phyloP scores from a whole-genome alignment of 2,797 vertebrate species.

The Varecia variegata region DNA sequence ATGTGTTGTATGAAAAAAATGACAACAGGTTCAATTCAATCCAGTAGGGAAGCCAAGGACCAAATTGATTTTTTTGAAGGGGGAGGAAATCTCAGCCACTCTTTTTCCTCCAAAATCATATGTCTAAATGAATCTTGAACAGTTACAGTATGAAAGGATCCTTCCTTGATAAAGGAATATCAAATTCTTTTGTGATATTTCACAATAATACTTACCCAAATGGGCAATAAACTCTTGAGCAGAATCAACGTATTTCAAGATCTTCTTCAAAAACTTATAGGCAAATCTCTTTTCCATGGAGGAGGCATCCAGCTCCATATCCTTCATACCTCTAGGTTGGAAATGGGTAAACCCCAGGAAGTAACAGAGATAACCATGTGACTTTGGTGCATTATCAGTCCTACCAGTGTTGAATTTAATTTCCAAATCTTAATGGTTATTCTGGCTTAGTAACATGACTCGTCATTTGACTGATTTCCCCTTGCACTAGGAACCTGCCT shows the following conservation, averaged over 20 bases:
- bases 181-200: not conserved
- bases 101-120: not conserved
- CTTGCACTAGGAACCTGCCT: not conserved
- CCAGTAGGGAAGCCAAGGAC: not conserved
- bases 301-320: slow-evolving; percentile 94
- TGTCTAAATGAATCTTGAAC: not conserved
- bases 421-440: not conserved
- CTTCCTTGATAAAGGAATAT: not conserved
- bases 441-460: not conserved
- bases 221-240: slow-evolving; percentile 98
- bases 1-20: not conserved
- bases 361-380: not conserved
- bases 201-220: slow-evolving; percentile 88
- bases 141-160: not conserved
- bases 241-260: slow-evolving; percentile 97
- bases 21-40: not conserved
- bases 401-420: not conserved
- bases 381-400: not conserved
- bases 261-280: slow-evolving; percentile 97
- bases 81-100: not conserved
- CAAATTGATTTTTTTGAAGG: not conserved
- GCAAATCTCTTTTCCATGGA: slow-evolving; percentile 99
- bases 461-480: not conserved
- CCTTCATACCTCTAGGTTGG: slow-evolving; percentile 90
- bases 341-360: slow-evolving; percentile 53